phyloP scores from a whole-genome alignment of 2,888 invertebrate species.

The Catocala fraxini region DNA sequence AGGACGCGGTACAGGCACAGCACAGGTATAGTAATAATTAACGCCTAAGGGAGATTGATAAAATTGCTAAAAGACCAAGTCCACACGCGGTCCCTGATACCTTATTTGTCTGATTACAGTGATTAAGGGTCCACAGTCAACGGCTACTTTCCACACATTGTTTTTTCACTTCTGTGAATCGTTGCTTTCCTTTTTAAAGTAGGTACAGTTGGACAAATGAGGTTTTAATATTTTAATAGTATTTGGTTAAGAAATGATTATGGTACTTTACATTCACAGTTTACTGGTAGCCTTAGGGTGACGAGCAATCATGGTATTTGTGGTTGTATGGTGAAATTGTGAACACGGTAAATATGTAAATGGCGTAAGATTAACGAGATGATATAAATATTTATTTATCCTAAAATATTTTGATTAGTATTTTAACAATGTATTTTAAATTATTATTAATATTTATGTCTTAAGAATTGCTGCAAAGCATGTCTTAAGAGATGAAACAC shows the following conservation, averaged over 20 bases:
- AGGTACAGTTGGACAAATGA: conserved; percentile 20
- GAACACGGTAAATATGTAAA: too few relatives aligned
- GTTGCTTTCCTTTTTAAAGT: conserved; percentile 17
- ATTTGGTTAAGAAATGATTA: conserved; percentile 15
- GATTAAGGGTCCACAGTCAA: conserved; percentile 48
- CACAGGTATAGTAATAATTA: too few relatives aligned
- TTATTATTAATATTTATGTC: too few relatives aligned
- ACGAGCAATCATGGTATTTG: neutral
- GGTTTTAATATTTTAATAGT: conserved; percentile 18
- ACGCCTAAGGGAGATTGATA: too few relatives aligned
- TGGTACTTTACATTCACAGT: conserved; percentile 14
- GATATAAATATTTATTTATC: too few relatives aligned
- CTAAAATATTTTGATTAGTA: too few relatives aligned
- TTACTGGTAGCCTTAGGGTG: conserved; percentile 8
- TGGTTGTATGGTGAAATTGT: neutral
- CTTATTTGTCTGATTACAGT: conserved; percentile 56
- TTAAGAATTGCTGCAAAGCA: too few relatives aligned
- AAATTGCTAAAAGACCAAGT: conserved; percentile 8
- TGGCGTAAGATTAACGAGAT: too few relatives aligned
- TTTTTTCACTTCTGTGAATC: conserved; percentile 36
- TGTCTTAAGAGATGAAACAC: too few relatives aligned
- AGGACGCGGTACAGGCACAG: too few relatives aligned
- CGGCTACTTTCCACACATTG: conserved; percentile 60
- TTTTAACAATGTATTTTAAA: too few relatives aligned
- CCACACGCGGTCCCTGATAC: conserved; percentile 15